A percentile compares a stretch with the other conserved stretches of the same genome.
Conservation (phyloP, 37 sponge, comb jelly and placozoan genomes). For the Diacarnus erythraeanus region DNA sequence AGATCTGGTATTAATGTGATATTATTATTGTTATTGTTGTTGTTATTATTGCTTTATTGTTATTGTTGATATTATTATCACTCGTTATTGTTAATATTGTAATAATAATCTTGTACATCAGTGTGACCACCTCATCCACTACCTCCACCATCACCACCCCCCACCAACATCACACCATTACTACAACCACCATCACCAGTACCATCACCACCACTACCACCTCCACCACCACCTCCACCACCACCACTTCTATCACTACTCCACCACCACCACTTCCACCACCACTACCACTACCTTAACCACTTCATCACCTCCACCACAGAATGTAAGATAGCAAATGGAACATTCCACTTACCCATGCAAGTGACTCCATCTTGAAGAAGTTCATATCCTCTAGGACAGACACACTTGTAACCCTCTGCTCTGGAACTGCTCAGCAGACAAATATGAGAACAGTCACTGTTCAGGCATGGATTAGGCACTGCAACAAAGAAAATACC, state of each 20-base stretch:
- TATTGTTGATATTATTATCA: too few species aligned
- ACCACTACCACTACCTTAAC: too few species aligned
- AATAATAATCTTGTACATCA: too few species aligned
- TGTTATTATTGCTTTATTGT: neutral
- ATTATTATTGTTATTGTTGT: neutral
- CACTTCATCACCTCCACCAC: neutral
- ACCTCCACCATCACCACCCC: neutral
- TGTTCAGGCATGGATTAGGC: constrained; percentile 44
- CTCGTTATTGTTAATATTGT: too few species aligned
- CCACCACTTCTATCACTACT: too few species aligned
- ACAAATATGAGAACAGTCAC: constrained; percentile 66
- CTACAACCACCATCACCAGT: too few species aligned
- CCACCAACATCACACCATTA: too few species aligned
- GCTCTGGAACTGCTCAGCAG: constrained; percentile 15
- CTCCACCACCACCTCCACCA: too few species aligned
- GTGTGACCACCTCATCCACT: neutral
- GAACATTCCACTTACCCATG: neutral
- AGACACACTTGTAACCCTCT: constrained; percentile 42
- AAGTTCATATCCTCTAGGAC: constrained; percentile 32
- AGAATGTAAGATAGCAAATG: neutral
- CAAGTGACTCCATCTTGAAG: neutral
- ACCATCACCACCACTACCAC: too few species aligned
- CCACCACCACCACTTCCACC: too few species aligned
- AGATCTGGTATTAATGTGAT: neutral
- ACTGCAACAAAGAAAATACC: constrained; percentile 24